These are phyloP conservation scores for Oryctolagus cuniculus DNA, from an alignment of 2,113 vertebrate genomes.

Conservation along the genomic window mOryCun1.1 NC_091437.1:50939001-50939500, in stretches of 20 bases:
- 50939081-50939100: background rate
- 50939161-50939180: background rate
- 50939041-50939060: background rate
- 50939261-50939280: background rate
- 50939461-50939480: background rate
- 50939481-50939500: background rate
- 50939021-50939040: background rate
- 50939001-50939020: background rate
- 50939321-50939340: background rate
- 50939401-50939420: background rate
- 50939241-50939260: background rate
- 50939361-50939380: background rate
- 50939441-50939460: background rate
- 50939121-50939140: background rate
- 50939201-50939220: background rate
- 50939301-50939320: background rate
- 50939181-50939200: background rate
- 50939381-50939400: slow-evolving; percentile 8
- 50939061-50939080: background rate
- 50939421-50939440: background rate
- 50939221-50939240: background rate
- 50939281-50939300: background rate
- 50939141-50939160: background rate
- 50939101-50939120: background rate
- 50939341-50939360: background rate